Conservation (phyloP, 2,113 vertebrate genomes). For the Aviceda subcristata region DNA sequence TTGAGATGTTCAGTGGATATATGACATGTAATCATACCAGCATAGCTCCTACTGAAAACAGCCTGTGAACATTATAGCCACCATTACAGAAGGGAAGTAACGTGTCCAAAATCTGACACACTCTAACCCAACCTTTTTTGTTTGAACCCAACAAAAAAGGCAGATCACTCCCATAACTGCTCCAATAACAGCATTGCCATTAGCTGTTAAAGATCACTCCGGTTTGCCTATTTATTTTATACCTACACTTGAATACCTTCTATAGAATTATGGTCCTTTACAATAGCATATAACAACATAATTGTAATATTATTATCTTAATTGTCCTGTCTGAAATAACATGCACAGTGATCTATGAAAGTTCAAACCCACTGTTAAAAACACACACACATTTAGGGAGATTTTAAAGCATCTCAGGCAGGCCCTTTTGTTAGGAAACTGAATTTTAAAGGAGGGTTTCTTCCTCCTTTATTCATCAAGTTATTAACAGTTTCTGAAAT, state of each 20-base stretch:
- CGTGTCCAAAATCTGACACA: background rate
- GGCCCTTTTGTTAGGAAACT: background rate
- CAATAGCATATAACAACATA: background rate
- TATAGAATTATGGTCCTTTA: background rate
- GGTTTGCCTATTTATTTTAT: background rate
- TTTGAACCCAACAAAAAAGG: background rate
- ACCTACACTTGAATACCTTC: background rate
- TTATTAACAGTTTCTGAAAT: background rate
- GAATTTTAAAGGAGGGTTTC: background rate
- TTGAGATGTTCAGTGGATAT: background rate
- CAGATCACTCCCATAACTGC: background rate
- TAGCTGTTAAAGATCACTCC: background rate
- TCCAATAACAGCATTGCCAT: background rate
- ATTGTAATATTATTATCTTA: background rate
- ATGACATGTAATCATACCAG: background rate
- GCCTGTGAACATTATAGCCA: background rate
- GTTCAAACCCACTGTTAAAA: background rate
- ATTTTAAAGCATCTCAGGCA: background rate
- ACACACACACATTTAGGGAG: background rate
- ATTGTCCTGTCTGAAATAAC: background rate
- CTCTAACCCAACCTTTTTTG: background rate
- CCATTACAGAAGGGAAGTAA: background rate
- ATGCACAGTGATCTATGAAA: background rate
- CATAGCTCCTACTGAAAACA: background rate
- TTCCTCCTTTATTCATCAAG: background rate